A percentile compares a stretch with the other conserved stretches of the same genome.
Evolutionary conservation across 2,797 vertebrate species (phyloP).

Genomic region (Takifugu ocellatus): DNA sequence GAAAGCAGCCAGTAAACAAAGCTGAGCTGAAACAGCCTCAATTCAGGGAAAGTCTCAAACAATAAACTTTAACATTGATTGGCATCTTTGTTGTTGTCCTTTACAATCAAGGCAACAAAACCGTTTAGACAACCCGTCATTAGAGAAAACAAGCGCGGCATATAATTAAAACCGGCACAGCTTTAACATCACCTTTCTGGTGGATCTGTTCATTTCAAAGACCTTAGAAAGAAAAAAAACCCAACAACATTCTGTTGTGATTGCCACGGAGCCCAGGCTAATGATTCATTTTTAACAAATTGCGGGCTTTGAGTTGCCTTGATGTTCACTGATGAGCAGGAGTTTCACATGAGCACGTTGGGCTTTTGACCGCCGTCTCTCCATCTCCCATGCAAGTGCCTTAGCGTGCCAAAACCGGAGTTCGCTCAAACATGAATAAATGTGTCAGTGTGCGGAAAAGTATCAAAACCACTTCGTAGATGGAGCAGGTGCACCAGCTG

Average conservation of each 20-base stretch:
- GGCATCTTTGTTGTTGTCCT: constrained; percentile 33
- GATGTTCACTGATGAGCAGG: not conserved
- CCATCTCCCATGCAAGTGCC: not conserved
- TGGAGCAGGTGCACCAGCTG: constrained; percentile 49
- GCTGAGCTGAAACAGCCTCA: constrained; percentile 10
- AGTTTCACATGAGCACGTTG: not conserved
- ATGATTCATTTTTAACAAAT: constrained; percentile 32
- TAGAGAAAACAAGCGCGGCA: constrained; percentile 17
- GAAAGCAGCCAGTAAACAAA: constrained; percentile 8
- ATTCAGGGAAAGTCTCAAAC: constrained; percentile 20
- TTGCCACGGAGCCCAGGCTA: constrained; percentile 17
- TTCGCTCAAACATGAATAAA: constrained; percentile 23
- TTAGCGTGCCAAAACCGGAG: constrained; percentile 18
- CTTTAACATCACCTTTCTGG: constrained; percentile 23
- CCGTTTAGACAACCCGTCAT: constrained; percentile 33
- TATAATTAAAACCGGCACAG: constrained; percentile 38
- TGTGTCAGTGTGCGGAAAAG: constrained; percentile 24
- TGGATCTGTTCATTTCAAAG: constrained; percentile 8
- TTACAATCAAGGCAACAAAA: constrained; percentile 43
- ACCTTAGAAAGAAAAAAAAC: not conserved
- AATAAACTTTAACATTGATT: constrained; percentile 31
- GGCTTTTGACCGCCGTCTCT: constrained; percentile 5
- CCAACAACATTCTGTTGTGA: constrained; percentile 18
- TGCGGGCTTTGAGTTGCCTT: constrained; percentile 4
- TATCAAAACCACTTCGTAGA: constrained; percentile 18